Conservation (phyloP, 2,113 vertebrate genomes). For the Cheirogaleus medius region DNA sequence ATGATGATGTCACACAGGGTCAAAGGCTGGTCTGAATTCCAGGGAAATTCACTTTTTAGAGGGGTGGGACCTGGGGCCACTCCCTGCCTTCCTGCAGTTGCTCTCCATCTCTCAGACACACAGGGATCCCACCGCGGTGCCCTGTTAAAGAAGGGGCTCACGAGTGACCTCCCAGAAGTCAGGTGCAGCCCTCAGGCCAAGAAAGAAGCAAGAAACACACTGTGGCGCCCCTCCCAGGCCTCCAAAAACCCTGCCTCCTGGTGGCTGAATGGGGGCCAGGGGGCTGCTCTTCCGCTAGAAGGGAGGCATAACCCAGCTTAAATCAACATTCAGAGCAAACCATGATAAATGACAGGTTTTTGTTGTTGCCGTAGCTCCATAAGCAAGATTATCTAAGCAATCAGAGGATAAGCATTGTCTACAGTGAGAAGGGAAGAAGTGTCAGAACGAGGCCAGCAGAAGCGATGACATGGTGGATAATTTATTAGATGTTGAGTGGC, state of each 20-base stretch:
- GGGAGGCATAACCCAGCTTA: neutral
- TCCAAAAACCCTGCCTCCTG: neutral
- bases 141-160: neutral
- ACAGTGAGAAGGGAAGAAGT: neutral
- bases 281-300: neutral
- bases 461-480: neutral
- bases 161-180: neutral
- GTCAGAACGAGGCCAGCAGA: neutral
- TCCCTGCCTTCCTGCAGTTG: neutral
- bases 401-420: slow-evolving; percentile 39
- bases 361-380: neutral
- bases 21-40: neutral
- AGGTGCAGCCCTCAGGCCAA: neutral
- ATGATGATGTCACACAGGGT: neutral
- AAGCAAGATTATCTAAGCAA: slow-evolving; percentile 23
- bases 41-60: neutral
- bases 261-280: neutral
- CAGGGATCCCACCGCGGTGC: neutral
- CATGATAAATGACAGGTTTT: neutral
- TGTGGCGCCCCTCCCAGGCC: neutral
- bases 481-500: slow-evolving; percentile 47
- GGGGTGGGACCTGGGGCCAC: too few species aligned
- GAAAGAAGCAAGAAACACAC: neutral
- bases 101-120: neutral
- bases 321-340: neutral